Evolutionary conservation across 1,140 invertebrate species (phyloP).

Genomic region (Melanaphis sacchari): DNA sequence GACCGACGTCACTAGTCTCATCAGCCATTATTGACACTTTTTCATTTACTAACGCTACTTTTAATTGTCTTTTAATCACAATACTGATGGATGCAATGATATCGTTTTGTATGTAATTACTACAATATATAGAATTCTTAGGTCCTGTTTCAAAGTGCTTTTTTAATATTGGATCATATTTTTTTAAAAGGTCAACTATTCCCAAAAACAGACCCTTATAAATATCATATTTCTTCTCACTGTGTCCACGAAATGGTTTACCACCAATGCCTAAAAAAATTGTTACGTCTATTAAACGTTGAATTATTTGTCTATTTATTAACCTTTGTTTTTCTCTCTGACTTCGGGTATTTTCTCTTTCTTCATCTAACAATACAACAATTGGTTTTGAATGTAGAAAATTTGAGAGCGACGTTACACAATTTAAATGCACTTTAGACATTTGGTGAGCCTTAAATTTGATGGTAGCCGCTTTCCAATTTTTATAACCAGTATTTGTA

Average conservation of each 20-base stretch:
- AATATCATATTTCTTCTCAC: background rate
- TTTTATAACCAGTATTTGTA: background rate
- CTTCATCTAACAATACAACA: background rate
- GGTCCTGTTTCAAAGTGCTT: background rate
- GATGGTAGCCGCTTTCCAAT: background rate
- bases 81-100: background rate
- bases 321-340: background rate
- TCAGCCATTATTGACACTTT: slow-evolving; percentile 1
- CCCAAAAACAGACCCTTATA: slow-evolving; percentile 5
- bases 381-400: background rate
- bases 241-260: background rate
- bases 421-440: background rate
- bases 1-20: background rate
- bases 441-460: background rate
- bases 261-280: background rate
- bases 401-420: background rate
- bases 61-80: background rate
- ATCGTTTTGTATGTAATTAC: background rate
- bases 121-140: background rate
- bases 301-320: background rate
- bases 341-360: background rate
- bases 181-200: background rate
- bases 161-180: background rate
- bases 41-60: background rate
- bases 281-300: slow-evolving; percentile 16